A percentile compares a stretch with the other conserved stretches of the same genome.
Evolutionary conservation across 2,797 vertebrate genomes (phyloP).

Genomic region (Pangasius djambal): DNA sequence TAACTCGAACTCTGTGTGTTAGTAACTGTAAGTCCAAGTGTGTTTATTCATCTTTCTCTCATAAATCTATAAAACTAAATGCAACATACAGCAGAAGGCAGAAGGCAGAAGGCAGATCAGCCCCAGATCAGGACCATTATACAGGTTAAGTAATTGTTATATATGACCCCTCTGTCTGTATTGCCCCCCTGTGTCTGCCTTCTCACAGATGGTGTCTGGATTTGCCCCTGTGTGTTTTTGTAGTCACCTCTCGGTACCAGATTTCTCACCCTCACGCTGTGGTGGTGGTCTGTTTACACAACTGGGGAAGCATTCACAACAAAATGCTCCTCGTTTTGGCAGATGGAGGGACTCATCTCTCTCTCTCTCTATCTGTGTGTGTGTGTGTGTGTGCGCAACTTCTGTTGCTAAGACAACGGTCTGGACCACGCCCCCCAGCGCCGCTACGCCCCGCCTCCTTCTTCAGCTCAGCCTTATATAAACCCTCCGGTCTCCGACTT

Average conservation of each 20-base stretch:
- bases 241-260: conserved; percentile 73
- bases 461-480: conserved; percentile 56
- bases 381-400: background rate
- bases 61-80: background rate
- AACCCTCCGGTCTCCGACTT: conserved; percentile 34
- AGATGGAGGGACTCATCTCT: conserved; percentile 25
- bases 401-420: conserved; percentile 22
- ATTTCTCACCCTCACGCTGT: conserved; percentile 66
- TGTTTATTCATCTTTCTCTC: background rate
- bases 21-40: background rate
- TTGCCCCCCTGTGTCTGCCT: conserved; percentile 58
- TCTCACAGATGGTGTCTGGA: conserved; percentile 79
- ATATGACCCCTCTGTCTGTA: conserved; percentile 52
- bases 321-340: conserved; percentile 60
- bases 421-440: background rate
- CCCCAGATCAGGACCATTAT: background rate
- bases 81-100: background rate
- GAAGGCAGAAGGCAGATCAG: background rate
- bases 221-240: conserved; percentile 79
- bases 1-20: background rate
- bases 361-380: too few relatives aligned
- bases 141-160: conserved; percentile 43
- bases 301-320: conserved; percentile 77
- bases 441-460: conserved; percentile 28
- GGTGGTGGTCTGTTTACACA: conserved; percentile 75